Evolutionary conservation across 2,888 invertebrate species (phyloP).

Genomic region (Phragmatobia fuliginosa): DNA sequence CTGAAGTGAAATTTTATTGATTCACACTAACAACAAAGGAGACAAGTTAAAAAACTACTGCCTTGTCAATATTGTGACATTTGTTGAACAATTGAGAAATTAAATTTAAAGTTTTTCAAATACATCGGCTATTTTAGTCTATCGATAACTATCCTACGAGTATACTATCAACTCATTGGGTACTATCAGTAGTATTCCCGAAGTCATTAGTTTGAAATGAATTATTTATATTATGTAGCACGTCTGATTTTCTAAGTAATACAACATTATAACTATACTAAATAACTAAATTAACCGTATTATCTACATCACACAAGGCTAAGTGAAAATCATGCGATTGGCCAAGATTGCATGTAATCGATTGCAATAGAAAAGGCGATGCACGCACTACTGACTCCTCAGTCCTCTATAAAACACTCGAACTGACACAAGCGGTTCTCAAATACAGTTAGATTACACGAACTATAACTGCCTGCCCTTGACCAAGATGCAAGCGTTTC

Average conservation of each 20-base stretch:
- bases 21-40: not conserved
- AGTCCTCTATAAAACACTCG: slow-evolving; percentile 11
- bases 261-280: not conserved
- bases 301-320: not conserved
- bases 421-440: not conserved
- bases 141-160: not conserved
- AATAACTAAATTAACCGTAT: not conserved
- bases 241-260: not conserved
- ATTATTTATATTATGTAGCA: not conserved
- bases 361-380: slow-evolving; percentile 15
- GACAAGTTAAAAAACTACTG: no score
- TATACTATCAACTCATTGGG: not conserved
- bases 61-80: no score
- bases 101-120: no score
- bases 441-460: not conserved
- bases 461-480: no score
- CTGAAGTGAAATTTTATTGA: not conserved
- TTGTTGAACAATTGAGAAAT: no score
- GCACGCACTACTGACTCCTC: slow-evolving; percentile 15
- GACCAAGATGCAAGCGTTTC: no score
- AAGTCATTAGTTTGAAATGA: not conserved
- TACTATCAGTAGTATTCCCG: not conserved
- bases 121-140: no score
- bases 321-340: slow-evolving; percentile 20
- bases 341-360: slow-evolving; percentile 20